Evolutionary conservation across 2,113 vertebrate species (phyloP).

Genomic region (Ctenodactylus gundi): DNA sequence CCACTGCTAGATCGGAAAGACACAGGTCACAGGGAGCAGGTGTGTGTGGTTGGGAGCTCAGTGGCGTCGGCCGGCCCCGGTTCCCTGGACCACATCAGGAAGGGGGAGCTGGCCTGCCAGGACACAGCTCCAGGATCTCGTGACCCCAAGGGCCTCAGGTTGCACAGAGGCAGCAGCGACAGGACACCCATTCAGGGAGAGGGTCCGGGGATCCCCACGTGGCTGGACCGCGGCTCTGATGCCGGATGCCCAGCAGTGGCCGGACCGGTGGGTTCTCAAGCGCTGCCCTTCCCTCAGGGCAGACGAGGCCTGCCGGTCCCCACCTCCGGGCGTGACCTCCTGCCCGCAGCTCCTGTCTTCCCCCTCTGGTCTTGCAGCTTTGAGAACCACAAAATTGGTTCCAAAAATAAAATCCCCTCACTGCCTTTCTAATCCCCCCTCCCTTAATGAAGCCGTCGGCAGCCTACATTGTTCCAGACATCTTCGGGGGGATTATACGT

Average conservation of each 20-base stretch:
- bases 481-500: conserved; percentile 87
- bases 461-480: conserved; percentile 86
- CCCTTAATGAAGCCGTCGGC: conserved; percentile 84
- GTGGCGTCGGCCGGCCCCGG: rapidly evolving
- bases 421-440: conserved; percentile 81
- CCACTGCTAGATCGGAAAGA: not conserved
- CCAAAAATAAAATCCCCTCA: conserved; percentile 74
- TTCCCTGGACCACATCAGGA: too few relatives aligned
- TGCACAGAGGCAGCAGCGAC: not conserved
- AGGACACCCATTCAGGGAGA: not conserved
- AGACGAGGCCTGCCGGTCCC: not conserved
- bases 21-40: not conserved
- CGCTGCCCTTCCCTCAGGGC: rapidly evolving
- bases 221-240: too few relatives aligned
- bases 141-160: not conserved
- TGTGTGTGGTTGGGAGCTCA: rapidly evolving
- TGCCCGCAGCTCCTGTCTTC: not conserved
- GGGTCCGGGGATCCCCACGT: rapidly evolving
- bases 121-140: too few relatives aligned
- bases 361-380: conserved; percentile 33
- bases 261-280: too few relatives aligned
- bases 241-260: too few relatives aligned
- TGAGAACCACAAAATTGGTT: conserved; percentile 62
- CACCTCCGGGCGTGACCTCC: not conserved
- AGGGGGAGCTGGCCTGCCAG: not conserved